A percentile compares a stretch with the other conserved stretches of the same genome.
Conservation (phyloP, 2,113 vertebrate species). For the Gymnogyps californianus region DNA sequence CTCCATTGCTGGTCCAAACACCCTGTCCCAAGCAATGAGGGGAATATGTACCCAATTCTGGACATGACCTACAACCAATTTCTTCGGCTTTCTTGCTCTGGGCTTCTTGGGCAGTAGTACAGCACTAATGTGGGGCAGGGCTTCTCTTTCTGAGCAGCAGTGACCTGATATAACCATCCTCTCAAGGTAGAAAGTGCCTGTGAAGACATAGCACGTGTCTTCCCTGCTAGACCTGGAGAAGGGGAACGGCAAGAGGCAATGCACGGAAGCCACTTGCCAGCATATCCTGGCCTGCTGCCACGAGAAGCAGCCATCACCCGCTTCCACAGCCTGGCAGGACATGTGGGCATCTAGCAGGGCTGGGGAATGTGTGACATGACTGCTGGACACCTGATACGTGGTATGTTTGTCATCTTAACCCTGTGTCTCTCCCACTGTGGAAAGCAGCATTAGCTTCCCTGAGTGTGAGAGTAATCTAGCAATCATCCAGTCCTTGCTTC, state of each 20-base stretch:
- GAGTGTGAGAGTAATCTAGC: not conserved
- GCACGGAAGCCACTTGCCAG: not conserved
- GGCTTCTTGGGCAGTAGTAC: not conserved
- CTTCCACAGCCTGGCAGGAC: not conserved
- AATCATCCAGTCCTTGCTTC: not conserved
- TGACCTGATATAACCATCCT: not conserved
- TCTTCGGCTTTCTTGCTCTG: not conserved
- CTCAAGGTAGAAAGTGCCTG: not conserved
- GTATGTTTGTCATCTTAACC: not conserved
- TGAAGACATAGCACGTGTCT: fast-evolving
- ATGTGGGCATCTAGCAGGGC: fast-evolving
- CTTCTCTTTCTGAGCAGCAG: not conserved
- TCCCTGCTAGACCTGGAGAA: not conserved
- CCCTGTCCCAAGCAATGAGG: not conserved
- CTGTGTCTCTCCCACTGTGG: fast-evolving
- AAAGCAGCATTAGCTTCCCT: not conserved
- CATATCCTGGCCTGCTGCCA: not conserved
- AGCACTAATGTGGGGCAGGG: not conserved
- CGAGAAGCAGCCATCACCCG: not conserved
- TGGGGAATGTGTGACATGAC: not conserved
- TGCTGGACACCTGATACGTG: fast-evolving
- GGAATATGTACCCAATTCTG: not conserved
- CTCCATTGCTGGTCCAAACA: not conserved
- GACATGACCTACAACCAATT: not conserved
- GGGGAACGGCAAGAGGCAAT: not conserved